These are phyloP conservation scores for Orthosia gothica DNA, from an alignment of 2,888 invertebrate genomes.

Conservation along the genomic window DNA sequence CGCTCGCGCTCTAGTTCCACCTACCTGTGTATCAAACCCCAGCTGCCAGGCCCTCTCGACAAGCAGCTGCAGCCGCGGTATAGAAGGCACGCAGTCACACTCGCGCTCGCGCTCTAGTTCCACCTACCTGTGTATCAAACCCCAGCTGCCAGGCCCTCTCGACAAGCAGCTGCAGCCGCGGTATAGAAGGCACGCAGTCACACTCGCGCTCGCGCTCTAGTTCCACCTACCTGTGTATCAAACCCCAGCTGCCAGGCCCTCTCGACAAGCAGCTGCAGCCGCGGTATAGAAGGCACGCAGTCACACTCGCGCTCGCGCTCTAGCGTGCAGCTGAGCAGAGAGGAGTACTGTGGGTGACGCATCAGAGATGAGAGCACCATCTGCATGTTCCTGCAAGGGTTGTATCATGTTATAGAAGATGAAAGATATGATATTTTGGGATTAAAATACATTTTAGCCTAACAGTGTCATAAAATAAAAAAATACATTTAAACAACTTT, in stretches of 20 bases:
- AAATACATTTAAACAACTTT: no score
- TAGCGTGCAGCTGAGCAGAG: constrained; percentile 78
- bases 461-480: no score
- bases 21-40: constrained; percentile 94
- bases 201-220: background rate
- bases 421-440: no score
- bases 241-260: constrained; percentile 96
- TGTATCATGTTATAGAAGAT: no score
- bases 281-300: constrained; percentile 96
- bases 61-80: constrained; percentile 95
- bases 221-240: constrained; percentile 91
- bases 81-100: constrained; percentile 95
- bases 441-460: no score
- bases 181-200: background rate
- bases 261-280: constrained; percentile 96
- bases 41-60: constrained; percentile 96
- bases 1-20: background rate
- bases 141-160: background rate
- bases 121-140: background rate
- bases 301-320: constrained; percentile 88
- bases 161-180: background rate
- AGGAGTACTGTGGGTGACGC: constrained; percentile 93
- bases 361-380: constrained; percentile 97
- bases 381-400: constrained; percentile 94
- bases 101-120: constrained; percentile 82